Base-by-base conservation (phyloP, 2,797 vertebrate species). In the Taenioides sp. region DNA sequence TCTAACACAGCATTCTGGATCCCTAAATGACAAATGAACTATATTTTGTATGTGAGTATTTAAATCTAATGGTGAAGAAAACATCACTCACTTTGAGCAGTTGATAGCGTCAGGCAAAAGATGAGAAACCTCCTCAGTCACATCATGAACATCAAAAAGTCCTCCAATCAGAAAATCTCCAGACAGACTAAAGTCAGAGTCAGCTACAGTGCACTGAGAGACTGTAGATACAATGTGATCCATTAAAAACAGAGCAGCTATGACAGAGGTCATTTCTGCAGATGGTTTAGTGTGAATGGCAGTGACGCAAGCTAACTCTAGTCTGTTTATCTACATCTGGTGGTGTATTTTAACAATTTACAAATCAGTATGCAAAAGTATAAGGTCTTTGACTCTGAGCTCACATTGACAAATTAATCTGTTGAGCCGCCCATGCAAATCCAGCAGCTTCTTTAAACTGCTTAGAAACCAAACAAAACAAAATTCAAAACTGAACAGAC, bases 91-190 rank as follows among this genome's bases (percentile, higher is more conserved):
- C 93, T 80, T 86, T 54, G 83, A 78, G 61, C 92, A 94, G 52
- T 85, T 14, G 16, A 83, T 69, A 2, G 68, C 58, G 72, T 77
- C 84, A 52, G 92, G 91, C 78, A 49, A 72, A 7, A 67, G 10
- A 1, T 71, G 55, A 70, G 16, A 0, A 37, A n/a, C 5, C 0
- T 34, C 0, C 9, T 3, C 17, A 20, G 6, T 58, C 14, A 20
- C 23, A 5, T 74, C 22, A 80, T 94, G 92, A 68, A 94, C 74
- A 50, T 84, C 40, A 80, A 94, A 93, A 76, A 94, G 74, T 71
- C 92, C 93, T 70, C 89, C 93, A 0, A 94, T 57, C 64, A 90
- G 50, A 85, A 88, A 93, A 77, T 93, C 86, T 75, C 92, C 93
- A 12, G 86, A 54, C 28, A 91, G 49, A 7, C 40, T 37, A 79